These are phyloP conservation scores for Semaprochilodus insignis DNA, from an alignment of 2,797 vertebrate species.

Conservation along the genomic window DNA sequence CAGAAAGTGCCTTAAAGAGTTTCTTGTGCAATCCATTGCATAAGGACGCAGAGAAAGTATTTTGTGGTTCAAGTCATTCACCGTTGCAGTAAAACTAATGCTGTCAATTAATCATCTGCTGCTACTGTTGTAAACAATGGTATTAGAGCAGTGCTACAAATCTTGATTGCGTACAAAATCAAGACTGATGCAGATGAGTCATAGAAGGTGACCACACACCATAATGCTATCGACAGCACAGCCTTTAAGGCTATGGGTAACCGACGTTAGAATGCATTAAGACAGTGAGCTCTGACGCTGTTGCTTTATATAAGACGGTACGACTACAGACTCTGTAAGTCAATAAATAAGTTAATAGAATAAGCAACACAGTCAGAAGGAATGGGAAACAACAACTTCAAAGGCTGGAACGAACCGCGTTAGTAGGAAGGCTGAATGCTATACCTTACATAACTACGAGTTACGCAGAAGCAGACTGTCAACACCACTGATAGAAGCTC, in stretches of 20 bases:
- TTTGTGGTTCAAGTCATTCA: neutral
- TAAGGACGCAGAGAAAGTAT: neutral
- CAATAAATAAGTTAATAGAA: neutral
- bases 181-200: neutral
- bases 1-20: neutral
- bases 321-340: neutral
- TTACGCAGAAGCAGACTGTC: neutral
- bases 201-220: neutral
- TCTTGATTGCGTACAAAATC: neutral
- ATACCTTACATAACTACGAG: neutral
- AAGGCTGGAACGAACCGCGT: neutral
- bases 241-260: neutral
- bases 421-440: neutral
- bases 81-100: neutral
- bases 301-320: neutral
- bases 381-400: neutral
- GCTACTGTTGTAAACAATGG: neutral
- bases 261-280: neutral
- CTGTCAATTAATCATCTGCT: neutral
- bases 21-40: neutral
- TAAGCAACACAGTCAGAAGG: slow-evolving; percentile 2
- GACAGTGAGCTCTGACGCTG: neutral
- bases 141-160: neutral
- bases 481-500: neutral
- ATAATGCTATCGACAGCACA: neutral